phyloP scores from a whole-genome alignment of 1,140 invertebrate species.

The Radopholus similis region DNA sequence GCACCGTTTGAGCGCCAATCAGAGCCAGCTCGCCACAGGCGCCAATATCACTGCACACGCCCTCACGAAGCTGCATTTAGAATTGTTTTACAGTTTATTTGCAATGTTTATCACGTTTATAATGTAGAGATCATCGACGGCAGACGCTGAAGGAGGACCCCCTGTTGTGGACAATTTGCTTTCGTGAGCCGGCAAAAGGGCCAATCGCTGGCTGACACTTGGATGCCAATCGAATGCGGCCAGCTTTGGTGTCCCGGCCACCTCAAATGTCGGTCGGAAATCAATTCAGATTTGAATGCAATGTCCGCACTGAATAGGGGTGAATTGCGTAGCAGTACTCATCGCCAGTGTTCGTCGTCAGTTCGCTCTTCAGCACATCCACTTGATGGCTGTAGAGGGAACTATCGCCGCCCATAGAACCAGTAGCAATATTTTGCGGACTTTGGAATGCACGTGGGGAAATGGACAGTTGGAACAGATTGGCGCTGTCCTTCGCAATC shows the following conservation, averaged over 20 bases:
- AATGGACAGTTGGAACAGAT: slow-evolving; percentile 29
- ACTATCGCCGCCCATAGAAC: not conserved
- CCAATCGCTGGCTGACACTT: not conserved
- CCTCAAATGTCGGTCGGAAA: not conserved
- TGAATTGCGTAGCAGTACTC: not conserved
- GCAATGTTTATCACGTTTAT: slow-evolving; percentile 13
- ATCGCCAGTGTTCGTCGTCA: not conserved
- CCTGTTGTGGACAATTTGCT: not conserved
- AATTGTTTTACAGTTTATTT: not conserved
- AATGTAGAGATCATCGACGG: slow-evolving; percentile 11
- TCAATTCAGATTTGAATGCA: too few relatives aligned
- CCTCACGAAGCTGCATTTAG: not conserved
- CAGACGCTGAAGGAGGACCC: not conserved
- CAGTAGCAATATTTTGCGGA: not conserved
- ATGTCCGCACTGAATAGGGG: not conserved
- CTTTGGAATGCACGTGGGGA: slow-evolving; percentile 15
- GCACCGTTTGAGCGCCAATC: too few relatives aligned
- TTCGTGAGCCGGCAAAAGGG: slow-evolving; percentile 1
- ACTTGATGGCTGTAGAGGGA: not conserved
- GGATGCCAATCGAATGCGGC: slow-evolving; percentile 30
- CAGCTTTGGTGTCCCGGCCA: not conserved
- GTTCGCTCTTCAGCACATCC: not conserved
- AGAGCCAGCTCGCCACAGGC: slow-evolving; percentile 12
- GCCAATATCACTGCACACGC: slow-evolving; percentile 5
- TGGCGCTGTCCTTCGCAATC: slow-evolving; percentile 16